phyloP scores from a whole-genome alignment of 2,797 vertebrate genomes.

The Pseudocheirus occidentalis region DNA sequence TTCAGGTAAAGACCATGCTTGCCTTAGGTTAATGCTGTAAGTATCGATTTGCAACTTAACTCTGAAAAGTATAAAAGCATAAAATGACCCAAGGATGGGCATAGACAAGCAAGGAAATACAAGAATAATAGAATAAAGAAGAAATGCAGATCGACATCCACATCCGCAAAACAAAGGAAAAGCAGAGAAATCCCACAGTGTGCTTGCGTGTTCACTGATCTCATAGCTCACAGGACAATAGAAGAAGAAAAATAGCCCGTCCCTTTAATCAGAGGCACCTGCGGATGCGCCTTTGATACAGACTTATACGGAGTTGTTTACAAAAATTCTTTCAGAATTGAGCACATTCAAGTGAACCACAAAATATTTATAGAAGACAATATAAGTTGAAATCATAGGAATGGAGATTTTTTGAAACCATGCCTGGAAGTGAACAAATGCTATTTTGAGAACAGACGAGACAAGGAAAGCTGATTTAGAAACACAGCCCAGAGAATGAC shows the following conservation, averaged over 20 bases:
- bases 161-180: slow-evolving; percentile 16
- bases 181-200: slow-evolving; percentile 21
- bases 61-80: slow-evolving; percentile 63
- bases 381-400: slow-evolving; percentile 47
- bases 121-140: not conserved
- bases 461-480: not conserved
- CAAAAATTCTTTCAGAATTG: slow-evolving; percentile 50
- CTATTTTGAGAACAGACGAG: slow-evolving; percentile 43
- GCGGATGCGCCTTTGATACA: not conserved
- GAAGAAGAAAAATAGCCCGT: slow-evolving; percentile 28
- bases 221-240: slow-evolving; percentile 27
- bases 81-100: slow-evolving; percentile 42
- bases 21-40: slow-evolving; percentile 41
- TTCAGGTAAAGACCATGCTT: slow-evolving; percentile 61
- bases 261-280: not conserved
- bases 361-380: slow-evolving; percentile 57
- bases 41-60: slow-evolving; percentile 50
- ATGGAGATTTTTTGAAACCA: slow-evolving; percentile 45
- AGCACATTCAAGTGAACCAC: slow-evolving; percentile 33
- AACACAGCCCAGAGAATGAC: not conserved
- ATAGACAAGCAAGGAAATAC: slow-evolving; percentile 31
- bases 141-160: not conserved
- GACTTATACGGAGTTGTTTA: slow-evolving; percentile 22
- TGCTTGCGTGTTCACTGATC: slow-evolving; percentile 1
- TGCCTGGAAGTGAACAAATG: not conserved